Evolutionary conservation across 2,888 invertebrate species (phyloP).

Genomic region (Pedicia rivosa): DNA sequence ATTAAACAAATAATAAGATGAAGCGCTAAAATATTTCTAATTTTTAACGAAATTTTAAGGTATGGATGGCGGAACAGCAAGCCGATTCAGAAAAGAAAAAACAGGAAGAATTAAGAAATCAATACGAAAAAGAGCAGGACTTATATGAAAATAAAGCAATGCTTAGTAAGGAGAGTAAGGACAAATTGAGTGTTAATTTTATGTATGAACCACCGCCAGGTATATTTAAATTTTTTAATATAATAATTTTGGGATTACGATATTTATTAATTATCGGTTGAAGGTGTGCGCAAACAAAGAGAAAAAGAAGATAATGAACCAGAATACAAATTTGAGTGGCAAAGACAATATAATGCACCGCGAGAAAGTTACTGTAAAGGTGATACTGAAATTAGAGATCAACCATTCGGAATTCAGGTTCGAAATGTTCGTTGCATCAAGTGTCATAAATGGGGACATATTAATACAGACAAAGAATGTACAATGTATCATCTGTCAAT

Average conservation of each 20-base stretch:
- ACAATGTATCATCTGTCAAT: constrained; percentile 76
- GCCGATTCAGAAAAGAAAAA: constrained; percentile 93
- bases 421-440: constrained; percentile 96
- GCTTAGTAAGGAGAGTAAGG: constrained; percentile 96
- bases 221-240: too few relatives aligned
- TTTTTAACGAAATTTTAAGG: too few relatives aligned
- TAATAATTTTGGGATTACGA: too few relatives aligned
- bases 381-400: constrained; percentile 93
- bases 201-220: constrained; percentile 97
- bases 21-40: too few relatives aligned
- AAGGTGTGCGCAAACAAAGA: constrained; percentile 80
- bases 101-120: constrained; percentile 88
- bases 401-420: constrained; percentile 96
- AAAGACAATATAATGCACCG: constrained; percentile 96
- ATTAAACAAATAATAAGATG: too few relatives aligned
- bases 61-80: constrained; percentile 99
- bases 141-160: constrained; percentile 94
- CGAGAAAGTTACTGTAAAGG: constrained; percentile 97
- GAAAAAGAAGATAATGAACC: constrained; percentile 88
- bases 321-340: constrained; percentile 99
- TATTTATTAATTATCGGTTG: too few relatives aligned
- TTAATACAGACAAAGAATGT: constrained; percentile 74
- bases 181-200: constrained; percentile 93
- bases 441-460: constrained; percentile 98
- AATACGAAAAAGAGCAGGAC: constrained; percentile 99